phyloP scores from a whole-genome alignment of 2,797 vertebrate genomes.

The Spinus olivaceus region DNA sequence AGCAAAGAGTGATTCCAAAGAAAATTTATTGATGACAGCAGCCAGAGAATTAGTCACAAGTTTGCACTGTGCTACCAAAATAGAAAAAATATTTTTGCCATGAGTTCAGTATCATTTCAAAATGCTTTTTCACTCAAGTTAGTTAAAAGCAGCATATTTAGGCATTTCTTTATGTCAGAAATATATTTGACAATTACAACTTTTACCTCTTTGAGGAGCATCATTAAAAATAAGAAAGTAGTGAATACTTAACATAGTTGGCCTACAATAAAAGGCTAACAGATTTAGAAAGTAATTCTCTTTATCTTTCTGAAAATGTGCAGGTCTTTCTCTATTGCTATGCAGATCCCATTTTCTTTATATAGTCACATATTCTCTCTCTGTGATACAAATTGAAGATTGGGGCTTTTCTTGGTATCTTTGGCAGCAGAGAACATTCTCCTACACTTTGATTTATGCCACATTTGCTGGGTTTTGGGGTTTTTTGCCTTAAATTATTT shows the following conservation, averaged over 20 bases:
- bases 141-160: neutral
- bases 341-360: neutral
- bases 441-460: neutral
- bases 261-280: neutral
- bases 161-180: neutral
- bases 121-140: neutral
- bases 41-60: slow-evolving; percentile 16
- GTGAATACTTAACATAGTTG: neutral
- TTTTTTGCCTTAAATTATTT: neutral
- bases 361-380: neutral
- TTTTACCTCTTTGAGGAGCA: neutral
- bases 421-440: neutral
- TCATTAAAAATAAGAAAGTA: neutral
- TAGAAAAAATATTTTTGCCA: slow-evolving; percentile 8
- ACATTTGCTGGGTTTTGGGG: neutral
- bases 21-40: neutral
- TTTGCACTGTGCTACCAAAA: neutral
- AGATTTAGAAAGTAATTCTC: neutral
- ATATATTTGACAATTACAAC: neutral
- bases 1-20: neutral
- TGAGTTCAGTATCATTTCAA: neutral
- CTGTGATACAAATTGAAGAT: neutral
- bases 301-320: neutral
- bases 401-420: neutral
- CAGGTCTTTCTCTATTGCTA: neutral